Conservation (phyloP, 2,797 vertebrate species). For the Danio aesculapii region DNA sequence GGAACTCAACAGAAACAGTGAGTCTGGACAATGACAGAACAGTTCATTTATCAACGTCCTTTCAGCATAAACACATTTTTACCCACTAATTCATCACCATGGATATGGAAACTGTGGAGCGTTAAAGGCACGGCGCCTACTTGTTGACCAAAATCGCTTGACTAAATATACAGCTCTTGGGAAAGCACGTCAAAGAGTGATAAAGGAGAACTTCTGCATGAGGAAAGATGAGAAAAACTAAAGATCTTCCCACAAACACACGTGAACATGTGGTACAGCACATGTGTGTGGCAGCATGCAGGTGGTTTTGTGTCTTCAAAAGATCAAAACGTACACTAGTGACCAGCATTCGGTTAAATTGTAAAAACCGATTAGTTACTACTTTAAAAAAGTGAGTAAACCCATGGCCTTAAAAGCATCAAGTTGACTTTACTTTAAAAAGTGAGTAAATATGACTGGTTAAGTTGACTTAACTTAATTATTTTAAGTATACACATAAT, state of each 20-base stretch:
- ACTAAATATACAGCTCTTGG: constrained; percentile 16
- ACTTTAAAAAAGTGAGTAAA: no score
- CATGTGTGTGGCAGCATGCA: not conserved
- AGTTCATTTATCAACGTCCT: constrained; percentile 49
- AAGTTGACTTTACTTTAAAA: no score
- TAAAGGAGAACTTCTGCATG: not conserved
- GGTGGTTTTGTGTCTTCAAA: no score
- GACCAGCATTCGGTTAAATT: no score
- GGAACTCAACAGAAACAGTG: constrained; percentile 14
- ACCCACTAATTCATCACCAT: constrained; percentile 11
- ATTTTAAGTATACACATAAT: no score
- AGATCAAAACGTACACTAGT: no score
- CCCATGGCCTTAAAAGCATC: no score
- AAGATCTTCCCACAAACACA: constrained; percentile 25
- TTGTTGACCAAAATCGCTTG: constrained; percentile 2
- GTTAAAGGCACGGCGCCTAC: not conserved
- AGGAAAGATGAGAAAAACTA: constrained; percentile 7
- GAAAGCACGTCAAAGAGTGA: constrained; percentile 17
- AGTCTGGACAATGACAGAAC: constrained; percentile 24
- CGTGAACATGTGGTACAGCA: constrained; percentile 39
- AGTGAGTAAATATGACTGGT: no score
- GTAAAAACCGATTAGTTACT: no score
- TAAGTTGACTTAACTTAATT: no score
- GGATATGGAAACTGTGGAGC: constrained; percentile 11
- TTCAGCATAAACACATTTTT: constrained; percentile 45